Conservation (phyloP, 2,888 invertebrate genomes). For the Tenthredo amoena region DNA sequence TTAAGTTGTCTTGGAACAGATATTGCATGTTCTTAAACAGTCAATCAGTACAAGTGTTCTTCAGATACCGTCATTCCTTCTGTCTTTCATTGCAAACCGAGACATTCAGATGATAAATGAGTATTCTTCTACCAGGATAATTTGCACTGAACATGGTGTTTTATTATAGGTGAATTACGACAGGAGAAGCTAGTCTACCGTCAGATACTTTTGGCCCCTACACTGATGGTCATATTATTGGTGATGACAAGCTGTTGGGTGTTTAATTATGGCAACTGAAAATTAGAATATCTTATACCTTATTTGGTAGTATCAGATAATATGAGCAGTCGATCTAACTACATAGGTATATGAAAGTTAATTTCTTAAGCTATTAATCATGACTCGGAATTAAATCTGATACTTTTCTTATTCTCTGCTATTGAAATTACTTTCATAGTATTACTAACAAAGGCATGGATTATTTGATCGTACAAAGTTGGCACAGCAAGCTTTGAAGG, state of each 20-base stretch:
- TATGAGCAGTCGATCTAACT: not conserved
- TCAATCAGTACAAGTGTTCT: too few species aligned
- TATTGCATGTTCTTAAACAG: too few species aligned
- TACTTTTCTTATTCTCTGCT: too few species aligned
- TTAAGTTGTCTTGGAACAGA: not conserved
- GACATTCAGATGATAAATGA: not conserved
- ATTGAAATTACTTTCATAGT: too few species aligned
- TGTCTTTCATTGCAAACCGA: not conserved
- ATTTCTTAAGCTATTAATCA: too few species aligned
- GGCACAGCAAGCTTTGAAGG: too few species aligned
- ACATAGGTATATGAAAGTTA: too few species aligned
- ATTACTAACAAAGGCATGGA: too few species aligned
- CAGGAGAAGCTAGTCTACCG: conserved; percentile 68
- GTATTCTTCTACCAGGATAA: not conserved
- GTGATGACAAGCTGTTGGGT: conserved; percentile 69
- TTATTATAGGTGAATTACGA: conserved; percentile 68
- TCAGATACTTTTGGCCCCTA: conserved; percentile 67
- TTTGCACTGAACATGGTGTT: not conserved
- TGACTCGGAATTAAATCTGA: too few species aligned
- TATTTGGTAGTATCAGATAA: not conserved
- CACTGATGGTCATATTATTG: conserved; percentile 69
- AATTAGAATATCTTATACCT: not conserved
- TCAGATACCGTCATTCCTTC: too few species aligned
- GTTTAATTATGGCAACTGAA: conserved; percentile 60
- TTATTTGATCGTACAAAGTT: too few species aligned